Conservation (phyloP, 2,797 vertebrate genomes). For the Danio tinwini region DNA sequence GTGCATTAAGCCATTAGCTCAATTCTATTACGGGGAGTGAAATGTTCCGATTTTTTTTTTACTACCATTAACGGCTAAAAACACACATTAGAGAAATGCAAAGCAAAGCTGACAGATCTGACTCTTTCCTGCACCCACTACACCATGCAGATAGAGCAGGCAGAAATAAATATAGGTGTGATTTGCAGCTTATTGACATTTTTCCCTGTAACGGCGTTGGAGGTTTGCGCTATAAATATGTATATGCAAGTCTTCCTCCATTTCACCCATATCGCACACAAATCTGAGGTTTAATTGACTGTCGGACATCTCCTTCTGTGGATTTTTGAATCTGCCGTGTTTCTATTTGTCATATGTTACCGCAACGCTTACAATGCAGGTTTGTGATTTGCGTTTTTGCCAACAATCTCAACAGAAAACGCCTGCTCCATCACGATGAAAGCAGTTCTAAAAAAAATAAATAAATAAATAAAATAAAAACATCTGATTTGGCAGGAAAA, state of each 20-base stretch:
- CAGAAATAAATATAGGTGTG: conserved; percentile 35
- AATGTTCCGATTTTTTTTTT: conserved; percentile 9
- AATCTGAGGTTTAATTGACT: conserved; percentile 50
- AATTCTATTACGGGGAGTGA: not conserved
- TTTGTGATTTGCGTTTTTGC: conserved; percentile 41
- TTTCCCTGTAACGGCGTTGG: conserved; percentile 33
- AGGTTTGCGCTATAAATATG: conserved; percentile 51
- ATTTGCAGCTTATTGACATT: conserved; percentile 52
- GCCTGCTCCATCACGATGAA: not conserved
- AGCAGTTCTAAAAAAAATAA: conserved; percentile 7
- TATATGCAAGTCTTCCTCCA: conserved; percentile 34
- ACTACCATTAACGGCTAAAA: conserved; percentile 25
- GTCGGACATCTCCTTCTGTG: conserved; percentile 7
- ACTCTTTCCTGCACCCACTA: conserved; percentile 49
- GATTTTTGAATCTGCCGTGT: conserved; percentile 30
- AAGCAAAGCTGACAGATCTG: conserved; percentile 37
- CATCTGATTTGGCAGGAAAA: conserved; percentile 14
- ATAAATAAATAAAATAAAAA: too few relatives aligned
- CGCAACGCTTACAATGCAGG: conserved; percentile 11
- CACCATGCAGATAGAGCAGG: conserved; percentile 18
- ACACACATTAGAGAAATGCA: conserved; percentile 22
- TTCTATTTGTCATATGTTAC: conserved; percentile 32
- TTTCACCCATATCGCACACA: conserved; percentile 48
- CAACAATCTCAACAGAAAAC: conserved; percentile 12
- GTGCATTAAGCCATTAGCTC: conserved; percentile 19